phyloP scores from a whole-genome alignment of 2,113 vertebrate species.

The Mastomys natalensis region DNA sequence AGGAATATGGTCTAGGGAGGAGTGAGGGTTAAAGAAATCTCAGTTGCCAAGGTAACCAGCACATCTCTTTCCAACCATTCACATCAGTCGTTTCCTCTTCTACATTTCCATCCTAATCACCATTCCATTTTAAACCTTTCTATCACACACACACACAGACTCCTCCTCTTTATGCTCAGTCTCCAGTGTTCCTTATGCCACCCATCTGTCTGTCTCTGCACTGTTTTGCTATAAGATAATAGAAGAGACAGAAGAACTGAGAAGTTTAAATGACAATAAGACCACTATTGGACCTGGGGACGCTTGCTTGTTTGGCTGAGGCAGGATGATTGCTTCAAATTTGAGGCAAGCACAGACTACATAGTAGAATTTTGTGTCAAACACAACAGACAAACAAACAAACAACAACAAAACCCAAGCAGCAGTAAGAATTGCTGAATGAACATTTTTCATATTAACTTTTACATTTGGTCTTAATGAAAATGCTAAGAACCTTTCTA shows the following conservation, averaged over 20 bases:
- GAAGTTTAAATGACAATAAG: not conserved
- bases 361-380: not conserved
- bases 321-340: not conserved
- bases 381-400: not conserved
- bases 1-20: not conserved
- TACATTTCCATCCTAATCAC: conserved; percentile 34
- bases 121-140: not conserved
- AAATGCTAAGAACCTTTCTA: not conserved
- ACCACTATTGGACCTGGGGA: not conserved
- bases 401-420: not conserved
- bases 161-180: not conserved
- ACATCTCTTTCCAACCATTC: not conserved
- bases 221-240: not conserved
- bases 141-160: not conserved
- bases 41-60: conserved; percentile 58
- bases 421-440: not conserved
- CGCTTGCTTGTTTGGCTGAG: not conserved
- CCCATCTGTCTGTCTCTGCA: conserved; percentile 37
- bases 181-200: not conserved
- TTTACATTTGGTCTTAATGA: not conserved
- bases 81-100: not conserved
- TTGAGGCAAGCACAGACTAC: not conserved
- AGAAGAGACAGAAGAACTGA: not conserved
- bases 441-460: not conserved
- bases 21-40: not conserved